Conservation (phyloP, 2,113 vertebrate species). For the Rhinogobius similis region DNA sequence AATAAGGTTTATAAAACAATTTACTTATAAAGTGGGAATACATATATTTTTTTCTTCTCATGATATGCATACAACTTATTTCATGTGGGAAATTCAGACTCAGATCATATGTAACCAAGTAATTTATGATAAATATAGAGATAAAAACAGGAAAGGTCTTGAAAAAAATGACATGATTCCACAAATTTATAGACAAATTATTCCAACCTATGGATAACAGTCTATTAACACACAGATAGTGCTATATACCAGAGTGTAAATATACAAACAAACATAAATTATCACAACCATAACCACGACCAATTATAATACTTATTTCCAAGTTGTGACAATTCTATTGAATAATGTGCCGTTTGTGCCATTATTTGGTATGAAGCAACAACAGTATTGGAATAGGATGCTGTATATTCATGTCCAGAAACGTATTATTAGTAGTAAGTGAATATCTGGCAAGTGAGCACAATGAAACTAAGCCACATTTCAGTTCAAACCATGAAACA, state of each 20-base stretch:
- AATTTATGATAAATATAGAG: too few species aligned
- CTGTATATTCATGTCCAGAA: not conserved
- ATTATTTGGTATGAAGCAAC: conserved; percentile 54
- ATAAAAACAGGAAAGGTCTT: not conserved
- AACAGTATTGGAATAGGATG: not conserved
- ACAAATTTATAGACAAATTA: not conserved
- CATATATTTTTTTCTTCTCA: not conserved
- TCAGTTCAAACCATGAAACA: conserved; percentile 47
- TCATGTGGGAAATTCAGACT: not conserved
- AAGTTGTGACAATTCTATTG: not conserved
- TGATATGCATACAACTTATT: not conserved
- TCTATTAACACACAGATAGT: not conserved
- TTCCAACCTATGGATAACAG: not conserved
- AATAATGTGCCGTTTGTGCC: conserved; percentile 29
- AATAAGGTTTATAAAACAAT: not conserved
- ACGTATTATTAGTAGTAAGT: too few species aligned
- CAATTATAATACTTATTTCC: conserved; percentile 17
- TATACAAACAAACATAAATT: conserved; percentile 13
- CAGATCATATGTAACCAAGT: not conserved
- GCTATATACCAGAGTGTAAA: conserved; percentile 15
- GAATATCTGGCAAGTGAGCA: conserved; percentile 1
- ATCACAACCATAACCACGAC: conserved; percentile 30
- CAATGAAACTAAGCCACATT: conserved; percentile 13
- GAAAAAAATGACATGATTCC: not conserved
- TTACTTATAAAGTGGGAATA: not conserved